These are phyloP conservation scores for Tachina fera DNA, from an alignment of 2,888 invertebrate genomes.

Conservation along the genomic window DNA sequence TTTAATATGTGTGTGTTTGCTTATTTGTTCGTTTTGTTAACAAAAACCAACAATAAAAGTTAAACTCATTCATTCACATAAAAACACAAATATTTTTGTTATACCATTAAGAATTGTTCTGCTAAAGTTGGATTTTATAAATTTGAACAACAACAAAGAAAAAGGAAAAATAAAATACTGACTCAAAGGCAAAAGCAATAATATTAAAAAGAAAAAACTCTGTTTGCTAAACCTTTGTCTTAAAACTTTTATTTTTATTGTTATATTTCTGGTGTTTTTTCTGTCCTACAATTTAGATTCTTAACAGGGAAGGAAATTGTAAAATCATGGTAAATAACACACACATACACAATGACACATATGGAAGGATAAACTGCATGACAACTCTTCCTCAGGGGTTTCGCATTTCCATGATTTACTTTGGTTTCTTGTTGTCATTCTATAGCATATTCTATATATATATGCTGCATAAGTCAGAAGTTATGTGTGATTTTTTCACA, in stretches of 20 bases:
- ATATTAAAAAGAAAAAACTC: constrained; percentile 1
- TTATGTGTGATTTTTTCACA: constrained; percentile 40
- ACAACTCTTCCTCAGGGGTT: constrained; percentile 41
- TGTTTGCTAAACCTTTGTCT: constrained; percentile 38
- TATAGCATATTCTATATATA: not conserved
- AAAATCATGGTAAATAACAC: constrained; percentile 41
- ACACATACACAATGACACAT: not conserved
- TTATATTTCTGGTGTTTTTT: constrained; percentile 1
- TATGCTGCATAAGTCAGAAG: constrained; percentile 40
- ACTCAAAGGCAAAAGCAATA: constrained; percentile 29
- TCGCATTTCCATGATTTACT: not conserved
- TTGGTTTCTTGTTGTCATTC: not conserved
- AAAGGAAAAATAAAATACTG: constrained; percentile 29
- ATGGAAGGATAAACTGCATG: constrained; percentile 30
- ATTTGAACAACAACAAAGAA: not conserved
- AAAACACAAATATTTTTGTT: constrained; percentile 48
- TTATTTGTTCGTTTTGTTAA: not conserved
- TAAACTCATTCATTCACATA: constrained; percentile 34
- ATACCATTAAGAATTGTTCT: constrained; percentile 34
- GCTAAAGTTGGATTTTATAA: not conserved
- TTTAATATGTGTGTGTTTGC: not conserved
- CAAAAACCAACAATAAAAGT: constrained; percentile 30
- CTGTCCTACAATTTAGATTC: constrained; percentile 6
- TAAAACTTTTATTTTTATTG: constrained; percentile 37
- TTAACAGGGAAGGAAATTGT: constrained; percentile 43